phyloP scores from a whole-genome alignment of 2,888 invertebrate genomes.

The Cryptus viduatorius region DNA sequence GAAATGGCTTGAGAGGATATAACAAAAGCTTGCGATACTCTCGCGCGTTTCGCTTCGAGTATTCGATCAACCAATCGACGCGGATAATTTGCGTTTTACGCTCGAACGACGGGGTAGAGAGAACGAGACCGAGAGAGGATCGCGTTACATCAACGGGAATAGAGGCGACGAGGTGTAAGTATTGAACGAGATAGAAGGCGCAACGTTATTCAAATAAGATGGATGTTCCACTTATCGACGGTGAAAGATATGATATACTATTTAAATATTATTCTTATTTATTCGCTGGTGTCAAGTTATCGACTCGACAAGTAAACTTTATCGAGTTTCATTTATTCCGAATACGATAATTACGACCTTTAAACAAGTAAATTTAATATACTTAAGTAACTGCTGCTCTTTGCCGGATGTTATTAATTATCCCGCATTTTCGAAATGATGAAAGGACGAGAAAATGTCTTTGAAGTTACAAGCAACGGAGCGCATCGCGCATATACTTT shows the following conservation, averaged over 20 bases:
- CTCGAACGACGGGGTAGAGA: constrained; percentile 57
- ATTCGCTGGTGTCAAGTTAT: too few species aligned
- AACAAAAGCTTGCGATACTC: constrained; percentile 55
- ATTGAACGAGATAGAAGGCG: constrained; percentile 54
- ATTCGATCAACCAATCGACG: constrained; percentile 70
- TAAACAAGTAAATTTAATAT: too few species aligned
- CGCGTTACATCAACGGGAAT: constrained; percentile 42
- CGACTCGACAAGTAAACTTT: too few species aligned
- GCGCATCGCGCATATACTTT: background rate
- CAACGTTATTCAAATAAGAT: constrained; percentile 41
- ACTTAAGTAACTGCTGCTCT: too few species aligned
- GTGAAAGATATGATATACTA: background rate
- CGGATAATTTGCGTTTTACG: constrained; percentile 71
- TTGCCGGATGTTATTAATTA: too few species aligned
- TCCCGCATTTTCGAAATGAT: too few species aligned
- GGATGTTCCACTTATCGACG: constrained; percentile 9
- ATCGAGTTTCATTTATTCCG: too few species aligned
- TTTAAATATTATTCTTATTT: too few species aligned
- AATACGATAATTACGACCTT: too few species aligned
- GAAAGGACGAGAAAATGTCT: background rate
- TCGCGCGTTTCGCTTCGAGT: constrained; percentile 63
- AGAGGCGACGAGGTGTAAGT: constrained; percentile 66
- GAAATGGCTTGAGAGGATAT: constrained; percentile 64
- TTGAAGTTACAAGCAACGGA: constrained; percentile 9
- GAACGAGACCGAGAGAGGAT: constrained; percentile 25